phyloP scores from a whole-genome alignment of 2,113 vertebrate species.

The Colistium nudipinnis region DNA sequence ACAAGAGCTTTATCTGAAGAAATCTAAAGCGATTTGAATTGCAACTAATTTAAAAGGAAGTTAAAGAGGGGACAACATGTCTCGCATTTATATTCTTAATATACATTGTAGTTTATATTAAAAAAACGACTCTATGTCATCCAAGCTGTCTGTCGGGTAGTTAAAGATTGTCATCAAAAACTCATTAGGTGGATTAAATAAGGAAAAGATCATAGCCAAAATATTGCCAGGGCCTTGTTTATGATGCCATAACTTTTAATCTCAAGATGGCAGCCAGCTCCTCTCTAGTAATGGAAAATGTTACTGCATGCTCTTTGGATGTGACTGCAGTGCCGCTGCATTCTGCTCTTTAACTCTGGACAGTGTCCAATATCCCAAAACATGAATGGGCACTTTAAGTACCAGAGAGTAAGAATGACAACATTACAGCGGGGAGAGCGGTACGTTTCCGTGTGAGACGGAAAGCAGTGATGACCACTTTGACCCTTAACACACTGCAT shows the following conservation, averaged over 20 bases:
- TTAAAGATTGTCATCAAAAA: conserved; percentile 18
- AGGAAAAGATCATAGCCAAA: conserved; percentile 17
- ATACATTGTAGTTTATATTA: neutral
- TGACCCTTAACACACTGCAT: no score
- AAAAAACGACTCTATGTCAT: neutral
- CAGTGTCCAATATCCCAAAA: conserved; percentile 30
- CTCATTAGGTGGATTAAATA: conserved; percentile 32
- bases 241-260: conserved; percentile 35
- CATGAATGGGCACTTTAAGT: conserved; percentile 54
- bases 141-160: neutral
- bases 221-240: conserved; percentile 22
- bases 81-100: neutral
- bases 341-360: conserved; percentile 40
- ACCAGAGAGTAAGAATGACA: conserved; percentile 47
- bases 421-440: conserved; percentile 35
- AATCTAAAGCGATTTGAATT: conserved; percentile 5
- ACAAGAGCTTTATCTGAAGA: neutral
- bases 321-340: conserved; percentile 27
- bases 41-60: neutral
- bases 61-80: neutral
- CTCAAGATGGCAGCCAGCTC: conserved; percentile 34
- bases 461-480: conserved; percentile 30
- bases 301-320: conserved; percentile 24
- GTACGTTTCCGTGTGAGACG: neutral
- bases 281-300: conserved; percentile 36